These are phyloP conservation scores for Colletes latitarsis DNA, from an alignment of 1,140 invertebrate species.

Conservation along the genomic window DNA sequence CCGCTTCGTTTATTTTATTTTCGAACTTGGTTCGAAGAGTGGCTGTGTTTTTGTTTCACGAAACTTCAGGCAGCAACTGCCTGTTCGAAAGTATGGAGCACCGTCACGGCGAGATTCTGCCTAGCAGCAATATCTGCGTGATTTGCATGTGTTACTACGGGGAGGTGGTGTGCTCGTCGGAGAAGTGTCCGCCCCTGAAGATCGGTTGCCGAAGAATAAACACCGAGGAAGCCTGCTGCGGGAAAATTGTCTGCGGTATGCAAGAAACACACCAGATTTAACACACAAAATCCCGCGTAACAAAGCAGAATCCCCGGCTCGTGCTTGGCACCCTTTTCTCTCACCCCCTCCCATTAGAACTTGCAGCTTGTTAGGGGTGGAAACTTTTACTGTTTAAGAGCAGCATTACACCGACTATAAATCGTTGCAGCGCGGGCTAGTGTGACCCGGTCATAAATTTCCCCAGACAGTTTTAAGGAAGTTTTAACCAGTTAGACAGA, in stretches of 20 bases:
- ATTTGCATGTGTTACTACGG: conserved; percentile 83
- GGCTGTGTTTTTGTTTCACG: conserved; percentile 22
- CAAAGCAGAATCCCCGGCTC: no score
- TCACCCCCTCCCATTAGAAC: no score
- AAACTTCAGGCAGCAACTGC: conserved; percentile 74
- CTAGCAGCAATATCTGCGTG: conserved; percentile 78
- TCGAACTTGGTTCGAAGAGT: background rate
- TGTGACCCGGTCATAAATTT: no score
- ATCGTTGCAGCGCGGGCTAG: no score
- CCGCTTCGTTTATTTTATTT: background rate
- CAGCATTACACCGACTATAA: no score
- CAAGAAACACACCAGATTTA: background rate
- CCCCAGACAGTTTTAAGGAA: no score
- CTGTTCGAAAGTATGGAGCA: conserved; percentile 77
- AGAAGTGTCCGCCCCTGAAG: conserved; percentile 80
- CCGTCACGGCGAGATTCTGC: conserved; percentile 79
- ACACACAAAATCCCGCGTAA: background rate
- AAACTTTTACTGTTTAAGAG: no score
- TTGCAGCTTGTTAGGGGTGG: no score
- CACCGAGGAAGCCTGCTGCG: conserved; percentile 78
- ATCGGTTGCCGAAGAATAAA: conserved; percentile 79
- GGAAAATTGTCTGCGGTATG: conserved; percentile 80
- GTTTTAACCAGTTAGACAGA: no score
- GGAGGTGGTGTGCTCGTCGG: conserved; percentile 81
- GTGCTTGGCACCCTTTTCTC: no score